These are phyloP conservation scores for Leuciscus idus DNA, from an alignment of 2,113 vertebrate genomes.

Conservation along the genomic window DNA sequence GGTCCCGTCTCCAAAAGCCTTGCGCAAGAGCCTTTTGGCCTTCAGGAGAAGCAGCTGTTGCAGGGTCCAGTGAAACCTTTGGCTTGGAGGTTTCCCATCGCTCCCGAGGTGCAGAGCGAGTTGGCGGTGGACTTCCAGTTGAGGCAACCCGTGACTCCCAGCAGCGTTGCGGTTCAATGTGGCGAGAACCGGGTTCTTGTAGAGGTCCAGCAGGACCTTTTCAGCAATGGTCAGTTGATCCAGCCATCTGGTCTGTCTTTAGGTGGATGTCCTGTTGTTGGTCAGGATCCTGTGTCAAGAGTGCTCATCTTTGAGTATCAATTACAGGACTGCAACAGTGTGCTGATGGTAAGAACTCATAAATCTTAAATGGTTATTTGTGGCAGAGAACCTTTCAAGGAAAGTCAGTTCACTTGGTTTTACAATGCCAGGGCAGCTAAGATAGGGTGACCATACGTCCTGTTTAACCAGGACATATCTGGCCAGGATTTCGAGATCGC, in stretches of 20 bases:
- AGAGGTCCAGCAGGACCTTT: conserved; percentile 65
- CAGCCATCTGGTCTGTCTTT: conserved; percentile 56
- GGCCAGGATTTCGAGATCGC: too few species aligned
- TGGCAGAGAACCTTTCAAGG: too few species aligned
- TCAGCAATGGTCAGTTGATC: conserved; percentile 61
- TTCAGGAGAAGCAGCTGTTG: conserved; percentile 45
- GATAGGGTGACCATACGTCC: too few species aligned
- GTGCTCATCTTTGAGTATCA: conserved; percentile 66
- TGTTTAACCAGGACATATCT: too few species aligned
- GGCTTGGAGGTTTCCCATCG: conserved; percentile 55
- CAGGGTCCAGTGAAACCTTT: conserved; percentile 21
- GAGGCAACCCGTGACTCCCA: conserved; percentile 1
- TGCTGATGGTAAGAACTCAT: conserved; percentile 54
- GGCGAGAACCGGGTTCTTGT: conserved; percentile 56
- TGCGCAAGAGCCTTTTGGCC: not conserved
- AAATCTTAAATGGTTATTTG: too few species aligned
- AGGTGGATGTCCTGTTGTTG: conserved; percentile 60
- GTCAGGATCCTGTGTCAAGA: conserved; percentile 24
- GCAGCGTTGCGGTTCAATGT: conserved; percentile 55
- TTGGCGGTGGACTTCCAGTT: conserved; percentile 50
- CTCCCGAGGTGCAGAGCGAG: conserved; percentile 6
- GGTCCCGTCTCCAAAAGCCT: not conserved
- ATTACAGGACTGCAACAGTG: conserved; percentile 66
- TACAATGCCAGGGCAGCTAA: too few species aligned
- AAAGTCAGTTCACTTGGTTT: too few species aligned